Conservation (phyloP, 2,888 invertebrate genomes). For the Aproaerema taeniolella region DNA sequence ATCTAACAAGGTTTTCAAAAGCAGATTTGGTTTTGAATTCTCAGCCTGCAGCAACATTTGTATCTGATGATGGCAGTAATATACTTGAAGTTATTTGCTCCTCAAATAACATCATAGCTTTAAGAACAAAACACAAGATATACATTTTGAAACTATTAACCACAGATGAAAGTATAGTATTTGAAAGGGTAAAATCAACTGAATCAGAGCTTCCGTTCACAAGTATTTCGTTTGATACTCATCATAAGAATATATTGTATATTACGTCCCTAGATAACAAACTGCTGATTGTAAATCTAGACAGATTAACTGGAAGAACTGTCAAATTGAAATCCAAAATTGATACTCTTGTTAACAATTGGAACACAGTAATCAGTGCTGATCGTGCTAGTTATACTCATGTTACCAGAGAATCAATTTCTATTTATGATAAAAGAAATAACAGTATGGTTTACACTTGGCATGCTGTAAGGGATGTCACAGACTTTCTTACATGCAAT, state of each 20-base stretch:
- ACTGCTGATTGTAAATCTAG: constrained; percentile 55
- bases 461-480: constrained; percentile 36
- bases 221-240: constrained; percentile 55
- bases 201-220: constrained; percentile 53
- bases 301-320: constrained; percentile 47
- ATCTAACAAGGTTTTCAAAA: constrained; percentile 46
- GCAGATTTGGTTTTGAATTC: constrained; percentile 29
- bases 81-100: constrained; percentile 59
- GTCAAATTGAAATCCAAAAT: constrained; percentile 40
- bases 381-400: constrained; percentile 50
- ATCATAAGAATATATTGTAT: constrained; percentile 57
- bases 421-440: constrained; percentile 59
- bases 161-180: constrained; percentile 25
- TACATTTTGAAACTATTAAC: constrained; percentile 45
- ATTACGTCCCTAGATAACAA: constrained; percentile 46
- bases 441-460: constrained; percentile 38
- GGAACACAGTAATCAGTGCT: constrained; percentile 53
- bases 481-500: constrained; percentile 47
- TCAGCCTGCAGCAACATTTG: constrained; percentile 32
- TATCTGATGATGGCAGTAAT: constrained; percentile 39
- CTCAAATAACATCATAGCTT: constrained; percentile 43
- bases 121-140: constrained; percentile 54
- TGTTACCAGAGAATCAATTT: constrained; percentile 40
- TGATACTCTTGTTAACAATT: constrained; percentile 45
- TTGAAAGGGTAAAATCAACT: constrained; percentile 47